Evolutionary conservation across 2,797 vertebrate species (phyloP).

Genomic region (Esox masquinongy): DNA sequence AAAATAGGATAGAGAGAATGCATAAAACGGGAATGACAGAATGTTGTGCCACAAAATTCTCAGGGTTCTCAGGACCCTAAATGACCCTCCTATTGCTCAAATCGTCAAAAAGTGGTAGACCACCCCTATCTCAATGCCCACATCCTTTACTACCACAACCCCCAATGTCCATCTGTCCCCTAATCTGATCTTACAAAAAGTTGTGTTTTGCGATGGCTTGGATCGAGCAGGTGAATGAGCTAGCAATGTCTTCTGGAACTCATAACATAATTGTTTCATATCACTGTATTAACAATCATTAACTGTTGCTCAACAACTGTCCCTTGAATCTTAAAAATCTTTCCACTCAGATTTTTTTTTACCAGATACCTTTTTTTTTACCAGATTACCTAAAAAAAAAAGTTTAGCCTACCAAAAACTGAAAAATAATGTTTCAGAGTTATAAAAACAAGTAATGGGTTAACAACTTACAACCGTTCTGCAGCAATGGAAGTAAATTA

Average conservation of each 20-base stretch:
- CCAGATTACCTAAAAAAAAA: no score
- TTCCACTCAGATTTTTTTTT: no score
- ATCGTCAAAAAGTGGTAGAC: constrained; percentile 50
- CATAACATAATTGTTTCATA: neutral
- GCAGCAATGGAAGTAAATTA: no score
- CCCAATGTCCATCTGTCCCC: constrained; percentile 1
- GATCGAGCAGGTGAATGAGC: neutral
- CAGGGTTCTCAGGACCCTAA: constrained; percentile 64
- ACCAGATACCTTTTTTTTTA: no score
- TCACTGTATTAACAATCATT: no score
- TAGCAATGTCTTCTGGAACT: neutral
- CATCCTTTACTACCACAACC: neutral
- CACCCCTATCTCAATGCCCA: constrained; percentile 25
- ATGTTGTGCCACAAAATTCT: constrained; percentile 32
- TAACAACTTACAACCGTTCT: no score
- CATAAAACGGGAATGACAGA: constrained; percentile 19
- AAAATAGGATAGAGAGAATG: constrained; percentile 15
- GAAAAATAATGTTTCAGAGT: no score
- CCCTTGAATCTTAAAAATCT: no score
- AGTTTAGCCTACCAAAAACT: no score
- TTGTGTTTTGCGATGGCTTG: neutral
- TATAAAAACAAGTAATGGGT: no score
- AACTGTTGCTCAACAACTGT: no score
- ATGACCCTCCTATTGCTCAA: constrained; percentile 57
- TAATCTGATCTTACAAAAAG: neutral